phyloP scores from a whole-genome alignment of 2,797 vertebrate genomes.

The Anguilla obscura region DNA sequence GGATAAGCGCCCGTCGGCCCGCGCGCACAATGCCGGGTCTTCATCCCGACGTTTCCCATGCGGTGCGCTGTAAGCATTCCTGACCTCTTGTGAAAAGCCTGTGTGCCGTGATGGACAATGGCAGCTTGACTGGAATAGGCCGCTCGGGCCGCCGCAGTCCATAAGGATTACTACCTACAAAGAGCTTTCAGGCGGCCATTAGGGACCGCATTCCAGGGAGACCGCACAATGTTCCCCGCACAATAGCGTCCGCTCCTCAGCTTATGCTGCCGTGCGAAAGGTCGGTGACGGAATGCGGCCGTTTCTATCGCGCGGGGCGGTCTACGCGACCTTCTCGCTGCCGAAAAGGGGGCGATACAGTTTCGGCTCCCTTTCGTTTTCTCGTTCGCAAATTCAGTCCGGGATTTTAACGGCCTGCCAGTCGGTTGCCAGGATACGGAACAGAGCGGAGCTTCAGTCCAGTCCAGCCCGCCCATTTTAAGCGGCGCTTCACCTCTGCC shows the following conservation, averaged over 20 bases:
- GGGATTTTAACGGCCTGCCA: not conserved
- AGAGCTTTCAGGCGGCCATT: not conserved
- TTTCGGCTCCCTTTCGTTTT: not conserved
- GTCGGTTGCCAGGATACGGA: constrained; percentile 31
- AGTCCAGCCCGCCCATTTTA: not conserved
- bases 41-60: not conserved
- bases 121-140: not conserved
- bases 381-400: not conserved
- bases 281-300: not conserved
- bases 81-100: not conserved
- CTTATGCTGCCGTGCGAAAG: not conserved
- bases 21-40: not conserved
- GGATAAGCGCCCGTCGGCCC: constrained; percentile 24
- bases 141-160: not conserved
- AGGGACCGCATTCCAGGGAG: not conserved
- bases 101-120: no score
- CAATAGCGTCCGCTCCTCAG: not conserved
- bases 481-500: not conserved
- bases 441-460: not conserved
- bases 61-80: not conserved
- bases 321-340: not conserved
- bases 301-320: not conserved
- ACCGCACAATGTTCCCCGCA: not conserved
- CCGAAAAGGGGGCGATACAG: not conserved
- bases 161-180: constrained; percentile 5